phyloP scores from a whole-genome alignment of 2,888 invertebrate species.

The Mimachlamys varia region DNA sequence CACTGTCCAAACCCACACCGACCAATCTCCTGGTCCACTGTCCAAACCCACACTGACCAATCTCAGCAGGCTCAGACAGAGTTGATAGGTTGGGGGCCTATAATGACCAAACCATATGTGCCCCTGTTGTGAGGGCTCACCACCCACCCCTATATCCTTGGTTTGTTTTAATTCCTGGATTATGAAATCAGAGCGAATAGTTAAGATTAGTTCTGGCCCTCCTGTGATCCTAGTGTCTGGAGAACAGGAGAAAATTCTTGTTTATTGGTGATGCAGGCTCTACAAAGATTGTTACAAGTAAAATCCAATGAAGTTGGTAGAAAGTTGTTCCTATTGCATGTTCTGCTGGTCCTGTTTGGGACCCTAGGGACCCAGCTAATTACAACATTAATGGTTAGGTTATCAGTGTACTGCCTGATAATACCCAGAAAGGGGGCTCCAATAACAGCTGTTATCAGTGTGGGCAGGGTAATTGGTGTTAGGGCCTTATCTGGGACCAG shows the following conservation, averaged over 20 bases:
- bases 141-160: not conserved
- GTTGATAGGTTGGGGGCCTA: not conserved
- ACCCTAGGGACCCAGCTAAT: constrained; percentile 18
- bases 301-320: not conserved
- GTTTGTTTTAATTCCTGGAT: not conserved
- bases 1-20: not conserved
- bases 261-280: not conserved
- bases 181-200: not conserved
- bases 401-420: not conserved
- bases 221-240: not conserved
- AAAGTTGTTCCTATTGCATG: not conserved
- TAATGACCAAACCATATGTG: not conserved
- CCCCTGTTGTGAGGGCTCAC: not conserved
- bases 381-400: constrained; percentile 17
- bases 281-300: not conserved
- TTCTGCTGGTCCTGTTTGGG: not conserved
- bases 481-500: not conserved
- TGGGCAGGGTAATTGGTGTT: not conserved
- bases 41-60: constrained; percentile 1
- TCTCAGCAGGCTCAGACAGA: not conserved
- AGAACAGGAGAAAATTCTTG: not conserved
- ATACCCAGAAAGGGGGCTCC: constrained; percentile 33
- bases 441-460: constrained; percentile 36
- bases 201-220: not conserved
- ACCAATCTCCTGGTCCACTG: not conserved